A percentile compares a stretch with the other conserved stretches of the same genome.
These are phyloP conservation scores for Drosophila burlai DNA, from an alignment of 1,140 invertebrate genomes.

Conservation along the genomic window DNA sequence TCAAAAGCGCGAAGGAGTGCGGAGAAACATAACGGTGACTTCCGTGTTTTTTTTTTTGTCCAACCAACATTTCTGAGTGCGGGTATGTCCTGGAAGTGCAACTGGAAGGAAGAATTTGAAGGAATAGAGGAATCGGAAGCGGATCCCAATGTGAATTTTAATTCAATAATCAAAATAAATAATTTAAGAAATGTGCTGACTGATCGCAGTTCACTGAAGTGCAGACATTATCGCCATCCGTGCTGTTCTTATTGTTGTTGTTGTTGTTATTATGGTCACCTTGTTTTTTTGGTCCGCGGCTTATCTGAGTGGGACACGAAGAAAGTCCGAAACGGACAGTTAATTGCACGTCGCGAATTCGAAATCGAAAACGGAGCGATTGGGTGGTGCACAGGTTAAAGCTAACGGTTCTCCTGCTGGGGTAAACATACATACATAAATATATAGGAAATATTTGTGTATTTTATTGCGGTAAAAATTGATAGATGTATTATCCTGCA, in stretches of 20 bases:
- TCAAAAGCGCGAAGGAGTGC: neutral
- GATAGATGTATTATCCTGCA: neutral
- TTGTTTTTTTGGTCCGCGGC: conserved; percentile 29
- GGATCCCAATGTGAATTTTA: conserved; percentile 9
- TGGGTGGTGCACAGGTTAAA: conserved; percentile 15
- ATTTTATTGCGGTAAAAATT: neutral
- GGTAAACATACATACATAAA: conserved; percentile 16
- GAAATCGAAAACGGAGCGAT: conserved; percentile 17
- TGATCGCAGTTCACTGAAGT: conserved; percentile 19
- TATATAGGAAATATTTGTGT: conserved; percentile 10
- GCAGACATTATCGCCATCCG: conserved; percentile 33
- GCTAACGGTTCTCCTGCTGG: neutral
- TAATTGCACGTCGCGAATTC: conserved; percentile 3
- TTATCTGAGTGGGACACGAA: conserved; percentile 44
- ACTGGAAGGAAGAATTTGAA: neutral
- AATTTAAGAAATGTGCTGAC: neutral
- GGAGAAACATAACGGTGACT: neutral
- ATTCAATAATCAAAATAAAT: neutral
- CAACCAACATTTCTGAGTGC: conserved; percentile 24
- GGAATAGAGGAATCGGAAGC: conserved; percentile 1
- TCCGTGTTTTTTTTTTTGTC: conserved; percentile 20
- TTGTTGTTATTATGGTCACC: conserved; percentile 32
- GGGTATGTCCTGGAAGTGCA: conserved; percentile 40
- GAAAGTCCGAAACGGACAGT: conserved; percentile 21
- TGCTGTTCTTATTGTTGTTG: conserved; percentile 18